Percentiles rank a stretch among this genome's conserved stretches.
These are phyloP conservation scores for Torymus aiolomorphi DNA, from an alignment of 2,888 invertebrate genomes.

Conservation along the genomic window DNA sequence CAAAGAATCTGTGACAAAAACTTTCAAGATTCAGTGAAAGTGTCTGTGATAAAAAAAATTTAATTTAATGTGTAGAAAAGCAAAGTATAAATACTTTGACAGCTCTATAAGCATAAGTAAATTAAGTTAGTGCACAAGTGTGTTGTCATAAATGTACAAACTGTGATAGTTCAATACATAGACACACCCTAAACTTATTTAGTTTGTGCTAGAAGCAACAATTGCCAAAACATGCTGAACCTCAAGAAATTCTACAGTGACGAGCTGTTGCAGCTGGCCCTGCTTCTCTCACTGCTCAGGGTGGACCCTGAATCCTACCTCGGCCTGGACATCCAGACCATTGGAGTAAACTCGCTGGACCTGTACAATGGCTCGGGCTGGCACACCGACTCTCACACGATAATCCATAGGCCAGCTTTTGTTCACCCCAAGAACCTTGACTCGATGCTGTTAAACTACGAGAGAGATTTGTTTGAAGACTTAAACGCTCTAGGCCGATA, in stretches of 20 bases:
- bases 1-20: constrained; percentile 62
- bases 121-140: constrained; percentile 24
- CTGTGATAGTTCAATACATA: constrained; percentile 41
- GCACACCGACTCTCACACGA: constrained; percentile 78
- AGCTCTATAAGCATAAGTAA: constrained; percentile 14
- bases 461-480: constrained; percentile 84
- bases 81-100: constrained; percentile 17
- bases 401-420: constrained; percentile 79
- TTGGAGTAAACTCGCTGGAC: constrained; percentile 76
- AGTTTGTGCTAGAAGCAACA: constrained; percentile 14
- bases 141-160: constrained; percentile 4
- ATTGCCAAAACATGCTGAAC: constrained; percentile 81
- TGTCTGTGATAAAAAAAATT: constrained; percentile 55
- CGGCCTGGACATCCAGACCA: constrained; percentile 79
- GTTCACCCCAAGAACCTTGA: constrained; percentile 86
- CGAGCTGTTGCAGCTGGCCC: constrained; percentile 87
- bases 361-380: constrained; percentile 84
- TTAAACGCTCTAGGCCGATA: constrained; percentile 84
- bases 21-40: constrained; percentile 34
- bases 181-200: constrained; percentile 14
- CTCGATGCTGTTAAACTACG: constrained; percentile 83
- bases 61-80: constrained; percentile 26
- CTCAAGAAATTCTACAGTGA: constrained; percentile 89
- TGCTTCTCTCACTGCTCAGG: constrained; percentile 87
- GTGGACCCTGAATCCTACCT: constrained; percentile 85